Evolutionary conservation across 2,888 invertebrate species (phyloP), one percentile per base, ranked within the genome.

Genomic region (Drosophila hamatofila): DNA sequence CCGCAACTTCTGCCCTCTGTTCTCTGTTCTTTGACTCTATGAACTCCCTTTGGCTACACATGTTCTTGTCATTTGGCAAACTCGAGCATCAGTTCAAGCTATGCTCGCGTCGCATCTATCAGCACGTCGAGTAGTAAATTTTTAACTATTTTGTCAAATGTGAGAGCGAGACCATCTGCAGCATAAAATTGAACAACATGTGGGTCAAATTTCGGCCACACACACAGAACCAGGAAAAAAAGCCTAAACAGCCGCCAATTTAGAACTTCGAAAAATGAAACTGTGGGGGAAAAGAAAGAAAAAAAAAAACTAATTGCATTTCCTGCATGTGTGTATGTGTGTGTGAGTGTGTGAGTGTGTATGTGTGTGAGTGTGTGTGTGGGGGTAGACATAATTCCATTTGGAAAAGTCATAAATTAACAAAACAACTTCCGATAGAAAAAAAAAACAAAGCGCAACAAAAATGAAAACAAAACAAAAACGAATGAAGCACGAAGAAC

Each of bases 371-470:
- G 27, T 27, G 8, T 9, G 30, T 30, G 30, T 30, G 30, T 30
- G 30, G 8, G 61, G 75, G 67, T 57, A 76, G 30, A 67, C 77
- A 82, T 81, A 77, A 77, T 81, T 79, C 71, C 77, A 75, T 81
- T 82, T 80, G 75, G 59, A 73, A 75, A 81, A 80, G 70, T 78
- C 83, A 87, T 87, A 87, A 87, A 88, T 90, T 88, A 81, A 76
- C 83, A 78, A 84, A 86, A 74, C 81, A 88, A 88, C 87, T 87
- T 87, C 87, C 90, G 90, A 87, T 85, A 70, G 74, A 75, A 72
- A 72, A 78, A 76, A 75, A 74, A 78, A 78, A 76, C 62, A 89
- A 75, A 70, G 60, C 30, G 46, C 62, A 70, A 61, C 49, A 64
- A 41, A 39, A 62, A 62, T 14, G 16, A 30, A 23, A 21, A 8